Base-by-base conservation (phyloP, 2,888 invertebrate genomes). In the Stomorhina lunata region DNA sequence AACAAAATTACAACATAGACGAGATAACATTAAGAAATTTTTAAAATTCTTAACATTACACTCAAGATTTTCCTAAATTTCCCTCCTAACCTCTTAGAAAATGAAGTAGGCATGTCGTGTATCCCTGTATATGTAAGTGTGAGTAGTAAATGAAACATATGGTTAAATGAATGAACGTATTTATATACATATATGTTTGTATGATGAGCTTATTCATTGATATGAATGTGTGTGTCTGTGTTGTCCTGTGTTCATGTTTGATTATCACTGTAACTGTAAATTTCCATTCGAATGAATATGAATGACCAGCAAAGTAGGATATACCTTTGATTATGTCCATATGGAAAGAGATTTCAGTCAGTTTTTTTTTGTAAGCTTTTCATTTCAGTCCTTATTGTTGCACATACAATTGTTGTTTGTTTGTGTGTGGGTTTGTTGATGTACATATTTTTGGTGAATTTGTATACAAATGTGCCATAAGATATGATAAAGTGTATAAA, bases 241-340 rank as follows among this genome's bases (percentile, higher is more conserved):
- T 65, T 68, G 45, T 7, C 9, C n/a, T 61, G 15, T 45, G 20
- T 32, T 71, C 48, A 72, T 66, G 25, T 73, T 63, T 72, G 81
- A 82, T 82, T 82, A 79, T 82, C 79, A 79, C 71, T 82, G 82
- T 79, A 79, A 79, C 82, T 82, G 82, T 79, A 76, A 73, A 82
- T 79, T 82, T 82, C 79, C 82, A 82, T 82, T 71, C 57, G 82
- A 82, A 82, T 82, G 79, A 76, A 71, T 76, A 76, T 61, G 79
- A 82, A 82, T 82, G 82, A 79, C 82, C 79, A 65, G 50, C 82
- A 71, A 73, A 80, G 59, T 73, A 73, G 79, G 79, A 80, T 80
- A 72, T 79, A 79, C 79, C 72, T 79, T 66, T 68, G 65, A 80
- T 80, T 80, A 80, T 80, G 72, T 73, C 59, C 79, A 73, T 68